Evolutionary conservation across 2,888 invertebrate species (phyloP), one percentile per base, ranked within the genome.

Genomic region (Venusia cambrica): DNA sequence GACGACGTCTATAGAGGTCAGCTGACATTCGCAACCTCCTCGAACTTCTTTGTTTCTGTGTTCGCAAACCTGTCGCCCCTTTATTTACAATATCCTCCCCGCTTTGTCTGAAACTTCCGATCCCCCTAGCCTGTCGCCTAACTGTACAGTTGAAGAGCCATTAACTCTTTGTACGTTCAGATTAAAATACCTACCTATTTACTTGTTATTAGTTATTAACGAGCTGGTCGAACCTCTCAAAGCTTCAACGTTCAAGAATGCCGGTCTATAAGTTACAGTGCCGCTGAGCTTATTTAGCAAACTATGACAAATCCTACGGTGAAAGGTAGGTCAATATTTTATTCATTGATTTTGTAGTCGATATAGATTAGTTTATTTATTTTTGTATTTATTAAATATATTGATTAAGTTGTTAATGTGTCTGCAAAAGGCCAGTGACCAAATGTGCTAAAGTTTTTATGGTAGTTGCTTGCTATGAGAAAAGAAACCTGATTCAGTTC

Each of bases 1-100:
- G 90, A 90, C 71, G 90, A 90, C 83, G 89, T 89, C 67, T 90
- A 90, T 76, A 76, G 90, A 85, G 90, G 90, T 90, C 85, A 89
- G 88, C 79, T 73, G 72, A 70, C 64, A 64, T 62, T 69, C 45
- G 58, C 54, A 56, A 57, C 53, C 57, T 57, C 54, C 57, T 45
- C 50, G 52, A 54, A 54, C 46, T 58, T 62, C 69, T 71, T 70
- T 71, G 70, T 67, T 57, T 58, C 59, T 55, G 59, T 61, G 57
- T 46, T 47, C 45, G 51, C 49, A 33, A 53, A 55, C 57, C 54
- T 55, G 52, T 53, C 44, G 33, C 48, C 45, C 46, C 41, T 32
- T 41, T 35, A 44, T 45, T 46, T 45, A 44, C 38, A 36, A 30
- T 28, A 28, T 34, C 39, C 47, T 45, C 44, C 41, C 36, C 42